These are phyloP conservation scores for Hypomesus transpacificus DNA, from an alignment of 2,113 vertebrate genomes.

Conservation along the genomic window DNA sequence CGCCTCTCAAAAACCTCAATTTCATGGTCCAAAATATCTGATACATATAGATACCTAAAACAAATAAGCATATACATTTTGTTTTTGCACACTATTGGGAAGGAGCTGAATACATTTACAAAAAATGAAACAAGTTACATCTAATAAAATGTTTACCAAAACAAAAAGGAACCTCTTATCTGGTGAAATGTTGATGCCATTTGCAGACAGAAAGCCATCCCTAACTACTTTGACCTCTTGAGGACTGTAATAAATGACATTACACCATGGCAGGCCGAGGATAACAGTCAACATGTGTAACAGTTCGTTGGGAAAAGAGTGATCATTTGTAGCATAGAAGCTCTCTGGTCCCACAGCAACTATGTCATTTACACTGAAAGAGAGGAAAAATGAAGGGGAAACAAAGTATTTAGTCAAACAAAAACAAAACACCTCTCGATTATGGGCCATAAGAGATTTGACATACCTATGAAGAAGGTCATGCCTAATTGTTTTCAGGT, in stretches of 20 bases:
- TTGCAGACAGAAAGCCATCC: slow-evolving; percentile 66
- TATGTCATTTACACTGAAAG: slow-evolving; percentile 78
- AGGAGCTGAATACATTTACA: too few relatives aligned
- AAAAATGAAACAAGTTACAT: too few relatives aligned
- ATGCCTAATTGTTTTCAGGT: slow-evolving; percentile 77
- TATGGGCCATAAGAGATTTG: slow-evolving; percentile 19
- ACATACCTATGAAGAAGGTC: slow-evolving; percentile 75
- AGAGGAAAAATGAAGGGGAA: background rate
- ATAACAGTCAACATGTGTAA: slow-evolving; percentile 59
- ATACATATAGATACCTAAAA: slow-evolving; percentile 73
- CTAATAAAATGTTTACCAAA: too few relatives aligned
- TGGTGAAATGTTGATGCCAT: slow-evolving; percentile 75
- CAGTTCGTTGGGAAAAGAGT: slow-evolving; percentile 66
- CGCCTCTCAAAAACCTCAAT: slow-evolving; percentile 70
- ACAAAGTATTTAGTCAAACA: background rate
- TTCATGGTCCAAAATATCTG: slow-evolving; percentile 52
- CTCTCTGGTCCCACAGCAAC: slow-evolving; percentile 76
- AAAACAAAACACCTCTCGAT: background rate
- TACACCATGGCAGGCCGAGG: slow-evolving; percentile 70
- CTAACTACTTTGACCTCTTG: slow-evolving; percentile 74
- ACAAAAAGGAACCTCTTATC: slow-evolving; percentile 62
- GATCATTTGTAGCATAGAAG: slow-evolving; percentile 84
- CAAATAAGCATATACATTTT: background rate
- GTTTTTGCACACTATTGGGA: background rate
- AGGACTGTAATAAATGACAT: slow-evolving; percentile 81